Conservation (phyloP, 2,888 invertebrate species). For the Monopis laevigella region DNA sequence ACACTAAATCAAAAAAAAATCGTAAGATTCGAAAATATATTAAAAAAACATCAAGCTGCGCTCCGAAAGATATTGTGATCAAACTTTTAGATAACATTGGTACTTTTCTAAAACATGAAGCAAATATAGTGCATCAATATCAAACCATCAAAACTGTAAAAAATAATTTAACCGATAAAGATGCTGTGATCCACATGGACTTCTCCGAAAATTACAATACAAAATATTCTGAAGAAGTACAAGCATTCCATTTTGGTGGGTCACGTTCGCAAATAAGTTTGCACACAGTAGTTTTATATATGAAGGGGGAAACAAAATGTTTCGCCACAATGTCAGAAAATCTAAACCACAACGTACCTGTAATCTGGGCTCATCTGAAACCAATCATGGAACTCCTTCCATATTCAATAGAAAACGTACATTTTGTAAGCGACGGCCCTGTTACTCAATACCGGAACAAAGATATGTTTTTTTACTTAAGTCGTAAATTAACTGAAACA, state of each 20-base stretch:
- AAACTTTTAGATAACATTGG: conserved; percentile 16
- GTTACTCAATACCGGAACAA: conserved; percentile 26
- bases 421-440: conserved; percentile 34
- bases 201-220: conserved; percentile 34
- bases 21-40: conserved; percentile 11
- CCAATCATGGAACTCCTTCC: conserved; percentile 24
- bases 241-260: conserved; percentile 33
- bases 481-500: too few relatives aligned
- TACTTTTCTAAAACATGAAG: conserved; percentile 18
- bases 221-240: conserved; percentile 29
- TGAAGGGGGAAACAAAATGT: too few relatives aligned
- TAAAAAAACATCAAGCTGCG: conserved; percentile 15
- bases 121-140: conserved; percentile 21
- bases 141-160: conserved; percentile 16
- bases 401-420: conserved; percentile 20
- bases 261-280: conserved; percentile 28
- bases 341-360: conserved; percentile 29
- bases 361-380: conserved; percentile 35
- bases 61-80: conserved; percentile 17
- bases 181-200: conserved; percentile 23
- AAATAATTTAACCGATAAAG: conserved; percentile 18
- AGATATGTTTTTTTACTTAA: too few relatives aligned
- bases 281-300: conserved; percentile 35
- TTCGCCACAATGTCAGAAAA: conserved; percentile 28
- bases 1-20: conserved; percentile 14